These are phyloP conservation scores for Chouioia cunea DNA, from an alignment of 2,888 invertebrate species.

Conservation along the genomic window DNA sequence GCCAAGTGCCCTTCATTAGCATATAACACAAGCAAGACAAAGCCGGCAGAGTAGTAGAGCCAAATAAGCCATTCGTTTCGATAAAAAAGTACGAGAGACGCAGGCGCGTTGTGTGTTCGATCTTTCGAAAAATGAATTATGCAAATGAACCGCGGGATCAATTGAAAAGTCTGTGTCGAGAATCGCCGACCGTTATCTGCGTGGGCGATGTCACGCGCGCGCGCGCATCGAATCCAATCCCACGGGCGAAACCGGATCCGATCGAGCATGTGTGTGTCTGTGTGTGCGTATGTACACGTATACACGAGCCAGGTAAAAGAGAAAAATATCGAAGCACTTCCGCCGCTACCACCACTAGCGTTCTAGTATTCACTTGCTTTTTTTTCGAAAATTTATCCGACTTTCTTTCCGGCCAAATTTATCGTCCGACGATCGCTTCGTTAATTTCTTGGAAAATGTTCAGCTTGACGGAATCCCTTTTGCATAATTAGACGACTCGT, in stretches of 20 bases:
- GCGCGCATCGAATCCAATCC: slow-evolving; percentile 32
- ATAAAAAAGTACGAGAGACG: too few species aligned
- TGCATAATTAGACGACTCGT: background rate
- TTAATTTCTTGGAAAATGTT: slow-evolving; percentile 19
- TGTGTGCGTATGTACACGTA: background rate
- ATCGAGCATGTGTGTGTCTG: background rate
- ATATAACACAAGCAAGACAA: background rate
- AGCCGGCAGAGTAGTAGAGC: too few species aligned
- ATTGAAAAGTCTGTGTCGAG: slow-evolving; percentile 18
- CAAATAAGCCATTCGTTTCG: background rate
- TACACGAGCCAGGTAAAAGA: background rate
- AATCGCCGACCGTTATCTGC: slow-evolving; percentile 40
- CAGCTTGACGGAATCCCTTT: slow-evolving; percentile 1
- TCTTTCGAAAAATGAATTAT: background rate
- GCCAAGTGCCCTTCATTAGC: too few species aligned
- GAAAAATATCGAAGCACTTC: slow-evolving; percentile 23
- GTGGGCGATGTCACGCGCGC: slow-evolving; percentile 25
- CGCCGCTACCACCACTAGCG: background rate
- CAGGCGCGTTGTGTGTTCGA: background rate
- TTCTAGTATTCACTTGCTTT: background rate
- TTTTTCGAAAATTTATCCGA: slow-evolving; percentile 13
- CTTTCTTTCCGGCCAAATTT: slow-evolving; percentile 5
- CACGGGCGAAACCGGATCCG: slow-evolving; percentile 41
- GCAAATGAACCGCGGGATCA: slow-evolving; percentile 8
- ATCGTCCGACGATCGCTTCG: slow-evolving; percentile 7